phyloP scores from a whole-genome alignment of 2,113 vertebrate species.

The Callorhinus ursinus region DNA sequence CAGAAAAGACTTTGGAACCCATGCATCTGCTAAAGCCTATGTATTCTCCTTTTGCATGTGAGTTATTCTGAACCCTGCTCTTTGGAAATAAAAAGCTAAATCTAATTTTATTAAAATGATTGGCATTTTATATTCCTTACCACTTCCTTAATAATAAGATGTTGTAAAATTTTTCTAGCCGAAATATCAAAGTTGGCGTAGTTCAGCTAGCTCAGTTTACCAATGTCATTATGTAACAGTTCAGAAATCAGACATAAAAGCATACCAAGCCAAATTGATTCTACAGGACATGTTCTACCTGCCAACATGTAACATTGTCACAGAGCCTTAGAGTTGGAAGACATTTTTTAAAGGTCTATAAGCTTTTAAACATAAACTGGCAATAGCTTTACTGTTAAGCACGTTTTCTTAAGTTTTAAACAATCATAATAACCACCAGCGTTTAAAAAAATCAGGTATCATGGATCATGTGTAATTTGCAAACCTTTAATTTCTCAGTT shows the following conservation, averaged over 20 bases:
- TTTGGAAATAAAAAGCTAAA: background rate
- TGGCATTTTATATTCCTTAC: slow-evolving; percentile 59
- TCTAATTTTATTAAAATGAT: slow-evolving; percentile 52
- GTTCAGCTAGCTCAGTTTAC: slow-evolving; percentile 42
- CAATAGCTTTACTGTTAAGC: slow-evolving; percentile 26
- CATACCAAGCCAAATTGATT: background rate
- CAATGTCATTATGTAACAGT: slow-evolving; percentile 54
- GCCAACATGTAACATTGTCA: slow-evolving; percentile 37
- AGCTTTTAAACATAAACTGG: slow-evolving; percentile 56
- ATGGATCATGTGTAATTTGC: background rate
- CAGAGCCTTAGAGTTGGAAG: background rate
- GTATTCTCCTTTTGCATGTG: slow-evolving; percentile 15
- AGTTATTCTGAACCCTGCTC: slow-evolving; percentile 31
- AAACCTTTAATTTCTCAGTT: background rate
- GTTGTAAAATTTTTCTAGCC: slow-evolving; percentile 64
- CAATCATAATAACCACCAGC: background rate
- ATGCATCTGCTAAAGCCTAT: background rate
- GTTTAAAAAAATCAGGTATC: background rate
- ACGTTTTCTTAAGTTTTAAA: slow-evolving; percentile 44
- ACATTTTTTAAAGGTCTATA: slow-evolving; percentile 43
- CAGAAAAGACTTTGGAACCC: background rate
- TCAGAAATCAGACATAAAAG: slow-evolving; percentile 65
- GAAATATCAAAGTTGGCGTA: slow-evolving; percentile 65
- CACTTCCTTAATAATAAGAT: slow-evolving; percentile 59
- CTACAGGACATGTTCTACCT: background rate